These are phyloP conservation scores for Phocides pigmalion DNA, from an alignment of 1,140 invertebrate genomes.

Conservation along the genomic window DNA sequence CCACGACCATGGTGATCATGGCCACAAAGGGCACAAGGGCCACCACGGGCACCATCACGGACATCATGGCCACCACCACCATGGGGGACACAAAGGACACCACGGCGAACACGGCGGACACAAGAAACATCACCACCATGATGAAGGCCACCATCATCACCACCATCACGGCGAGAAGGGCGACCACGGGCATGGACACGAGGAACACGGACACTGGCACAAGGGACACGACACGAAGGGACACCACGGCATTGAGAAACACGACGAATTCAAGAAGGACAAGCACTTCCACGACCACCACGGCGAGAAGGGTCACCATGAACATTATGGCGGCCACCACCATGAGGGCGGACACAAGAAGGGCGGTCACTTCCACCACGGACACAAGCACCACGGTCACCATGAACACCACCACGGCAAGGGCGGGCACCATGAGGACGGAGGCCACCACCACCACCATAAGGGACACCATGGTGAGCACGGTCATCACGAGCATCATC, in stretches of 20 bases:
- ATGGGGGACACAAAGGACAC: slow-evolving; percentile 87
- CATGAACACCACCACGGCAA: slow-evolving; percentile 73
- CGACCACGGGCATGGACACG: slow-evolving; percentile 86
- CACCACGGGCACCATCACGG: slow-evolving; percentile 85
- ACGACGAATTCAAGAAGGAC: slow-evolving; percentile 84
- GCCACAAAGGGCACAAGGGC: slow-evolving; percentile 85
- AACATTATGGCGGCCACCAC: slow-evolving; percentile 86
- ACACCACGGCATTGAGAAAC: slow-evolving; percentile 90
- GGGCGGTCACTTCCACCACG: slow-evolving; percentile 87
- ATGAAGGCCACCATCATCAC: slow-evolving; percentile 85
- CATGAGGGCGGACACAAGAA: slow-evolving; percentile 88
- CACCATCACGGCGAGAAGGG: slow-evolving; percentile 89
- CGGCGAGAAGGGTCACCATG: slow-evolving; percentile 89
- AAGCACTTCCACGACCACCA: slow-evolving; percentile 89
- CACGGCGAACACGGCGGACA: slow-evolving; percentile 89
- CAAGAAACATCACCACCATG: slow-evolving; percentile 90
- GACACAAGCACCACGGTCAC: slow-evolving; percentile 87
- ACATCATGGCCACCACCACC: slow-evolving; percentile 88
- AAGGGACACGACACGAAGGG: slow-evolving; percentile 91
- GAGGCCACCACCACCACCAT: slow-evolving; percentile 85
- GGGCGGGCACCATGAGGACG: slow-evolving; percentile 71
- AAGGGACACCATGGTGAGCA: slow-evolving; percentile 74
- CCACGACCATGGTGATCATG: slow-evolving; percentile 82
- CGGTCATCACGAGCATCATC: slow-evolving; percentile 83
- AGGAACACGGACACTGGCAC: slow-evolving; percentile 87